These are phyloP conservation scores for Crotalus helleri DNA, from an alignment of 2,113 vertebrate species.

Conservation along the genomic window DNA sequence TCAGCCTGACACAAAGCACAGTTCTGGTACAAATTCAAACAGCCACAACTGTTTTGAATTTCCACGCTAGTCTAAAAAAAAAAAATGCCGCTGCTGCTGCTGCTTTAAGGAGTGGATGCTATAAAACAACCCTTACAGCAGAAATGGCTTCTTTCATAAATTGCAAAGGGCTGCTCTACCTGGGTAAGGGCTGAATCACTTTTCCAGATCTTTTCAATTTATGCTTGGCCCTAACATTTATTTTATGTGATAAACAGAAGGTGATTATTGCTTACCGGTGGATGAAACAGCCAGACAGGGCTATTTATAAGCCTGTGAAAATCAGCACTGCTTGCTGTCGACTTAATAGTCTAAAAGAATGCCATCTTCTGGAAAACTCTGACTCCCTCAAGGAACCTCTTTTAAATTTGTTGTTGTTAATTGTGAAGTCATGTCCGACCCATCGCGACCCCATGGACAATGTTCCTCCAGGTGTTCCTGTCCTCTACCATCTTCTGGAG, in stretches of 20 bases:
- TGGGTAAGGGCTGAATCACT: neutral
- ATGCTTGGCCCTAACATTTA: neutral
- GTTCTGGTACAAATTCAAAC: neutral
- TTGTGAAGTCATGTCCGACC: no score
- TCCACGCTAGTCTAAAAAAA: neutral
- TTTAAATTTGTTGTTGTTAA: neutral
- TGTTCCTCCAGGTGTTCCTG: no score
- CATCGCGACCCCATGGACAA: no score
- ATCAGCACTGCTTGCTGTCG: neutral
- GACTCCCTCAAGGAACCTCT: neutral
- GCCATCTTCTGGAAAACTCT: neutral
- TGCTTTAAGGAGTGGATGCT: neutral
- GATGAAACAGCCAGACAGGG: neutral
- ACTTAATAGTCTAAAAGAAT: neutral
- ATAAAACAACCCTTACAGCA: neutral
- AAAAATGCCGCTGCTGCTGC: neutral
- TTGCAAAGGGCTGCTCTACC: neutral
- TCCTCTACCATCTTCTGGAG: no score
- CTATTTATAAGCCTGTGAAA: neutral
- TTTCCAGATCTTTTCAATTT: neutral
- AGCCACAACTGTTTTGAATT: neutral
- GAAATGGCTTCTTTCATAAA: neutral
- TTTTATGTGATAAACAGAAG: neutral
- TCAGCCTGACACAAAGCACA: neutral
- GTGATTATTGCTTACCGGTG: neutral